A percentile compares a stretch with the other conserved stretches of the same genome.
Evolutionary conservation across 2,113 vertebrate genomes (phyloP).

Genomic region (Sialia sialis): DNA sequence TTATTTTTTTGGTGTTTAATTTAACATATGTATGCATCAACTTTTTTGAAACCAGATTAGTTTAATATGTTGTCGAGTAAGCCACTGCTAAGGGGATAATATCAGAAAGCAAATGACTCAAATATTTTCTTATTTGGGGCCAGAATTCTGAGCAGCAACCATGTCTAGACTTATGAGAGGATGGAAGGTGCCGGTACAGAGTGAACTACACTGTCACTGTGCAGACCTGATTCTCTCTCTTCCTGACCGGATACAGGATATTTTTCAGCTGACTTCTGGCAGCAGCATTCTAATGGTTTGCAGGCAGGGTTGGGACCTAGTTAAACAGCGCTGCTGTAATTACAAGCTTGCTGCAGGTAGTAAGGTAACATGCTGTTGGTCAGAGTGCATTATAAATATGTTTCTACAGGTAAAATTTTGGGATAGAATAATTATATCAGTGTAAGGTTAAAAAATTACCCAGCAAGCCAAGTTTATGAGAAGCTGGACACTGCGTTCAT

Average conservation of each 20-base stretch:
- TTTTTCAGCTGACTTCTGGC: not conserved
- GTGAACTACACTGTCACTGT: not conserved
- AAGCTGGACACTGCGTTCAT: not conserved
- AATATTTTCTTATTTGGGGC: not conserved
- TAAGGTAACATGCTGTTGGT: not conserved
- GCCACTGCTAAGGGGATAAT: not conserved
- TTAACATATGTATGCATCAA: not conserved
- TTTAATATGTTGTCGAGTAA: not conserved
- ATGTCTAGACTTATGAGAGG: fast-evolving
- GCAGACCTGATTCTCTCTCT: not conserved
- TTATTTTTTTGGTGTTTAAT: not conserved
- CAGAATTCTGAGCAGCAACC: not conserved
- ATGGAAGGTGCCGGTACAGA: not conserved
- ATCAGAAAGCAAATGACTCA: not conserved
- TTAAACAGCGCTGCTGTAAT: not conserved
- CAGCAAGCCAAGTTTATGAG: not conserved
- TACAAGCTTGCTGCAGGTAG: not conserved
- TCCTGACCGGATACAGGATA: not conserved
- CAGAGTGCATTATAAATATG: not conserved
- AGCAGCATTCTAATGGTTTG: not conserved
- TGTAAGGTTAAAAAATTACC: not conserved
- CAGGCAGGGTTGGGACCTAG: not conserved
- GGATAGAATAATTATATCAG: not conserved
- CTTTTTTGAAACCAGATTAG: not conserved
- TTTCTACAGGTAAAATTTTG: not conserved